A percentile compares a stretch with the other conserved stretches of the same genome.
Evolutionary conservation across 2,888 invertebrate species (phyloP).

Genomic region (Osmoderma eremita): DNA sequence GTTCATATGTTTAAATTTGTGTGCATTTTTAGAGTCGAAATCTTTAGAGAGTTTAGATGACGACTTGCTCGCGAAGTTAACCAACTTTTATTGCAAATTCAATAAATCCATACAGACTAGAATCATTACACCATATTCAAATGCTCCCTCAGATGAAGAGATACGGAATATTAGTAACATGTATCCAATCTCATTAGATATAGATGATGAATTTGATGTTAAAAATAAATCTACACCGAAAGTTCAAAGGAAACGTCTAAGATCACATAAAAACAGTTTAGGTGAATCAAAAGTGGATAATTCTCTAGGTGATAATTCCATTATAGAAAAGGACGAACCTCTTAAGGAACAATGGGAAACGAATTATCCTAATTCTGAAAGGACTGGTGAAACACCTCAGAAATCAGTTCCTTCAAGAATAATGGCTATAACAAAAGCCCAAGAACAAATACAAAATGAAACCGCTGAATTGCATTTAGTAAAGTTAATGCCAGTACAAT

Average conservation of each 20-base stretch:
- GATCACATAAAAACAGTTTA: constrained; percentile 45
- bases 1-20: constrained; percentile 80
- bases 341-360: constrained; percentile 4
- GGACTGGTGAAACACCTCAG: not conserved
- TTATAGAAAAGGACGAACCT: constrained; percentile 26
- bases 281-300: constrained; percentile 28
- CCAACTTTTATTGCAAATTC: constrained; percentile 73
- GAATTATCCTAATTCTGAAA: constrained; percentile 1
- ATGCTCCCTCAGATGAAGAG: constrained; percentile 70
- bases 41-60: constrained; percentile 73
- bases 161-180: constrained; percentile 63
- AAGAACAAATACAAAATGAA: constrained; percentile 51
- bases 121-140: constrained; percentile 75
- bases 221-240: constrained; percentile 44
- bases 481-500: constrained; percentile 40
- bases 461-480: constrained; percentile 50
- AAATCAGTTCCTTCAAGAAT: constrained; percentile 48
- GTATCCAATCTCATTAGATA: constrained; percentile 65
- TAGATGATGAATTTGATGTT: constrained; percentile 63
- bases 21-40: constrained; percentile 75
- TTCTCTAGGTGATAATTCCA: constrained; percentile 8
- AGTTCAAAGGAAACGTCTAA: constrained; percentile 45
- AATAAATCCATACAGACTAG: constrained; percentile 71
- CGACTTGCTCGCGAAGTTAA: constrained; percentile 71
- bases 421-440: constrained; percentile 55